phyloP scores from a whole-genome alignment of 2,797 vertebrate species.

The Furcifer pardalis region DNA sequence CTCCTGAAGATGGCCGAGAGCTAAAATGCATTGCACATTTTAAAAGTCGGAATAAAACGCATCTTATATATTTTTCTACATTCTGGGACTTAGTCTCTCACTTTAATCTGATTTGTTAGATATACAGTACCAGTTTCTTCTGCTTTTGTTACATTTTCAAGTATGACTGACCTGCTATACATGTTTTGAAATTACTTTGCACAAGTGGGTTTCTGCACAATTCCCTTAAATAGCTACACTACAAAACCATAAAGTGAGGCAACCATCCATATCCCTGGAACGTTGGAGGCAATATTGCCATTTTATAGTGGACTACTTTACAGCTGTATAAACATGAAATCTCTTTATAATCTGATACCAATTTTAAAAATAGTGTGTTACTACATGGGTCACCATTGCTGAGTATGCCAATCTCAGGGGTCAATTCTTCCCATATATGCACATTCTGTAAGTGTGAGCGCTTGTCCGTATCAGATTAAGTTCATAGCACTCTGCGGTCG shows the following conservation, averaged over 20 bases:
- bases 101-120: too few species aligned
- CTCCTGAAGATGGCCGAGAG: too few species aligned
- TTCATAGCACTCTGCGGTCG: background rate
- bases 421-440: background rate
- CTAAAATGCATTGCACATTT: too few species aligned
- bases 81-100: too few species aligned
- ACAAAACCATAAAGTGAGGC: background rate
- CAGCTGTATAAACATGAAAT: background rate
- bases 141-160: background rate
- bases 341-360: background rate
- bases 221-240: background rate
- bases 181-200: background rate
- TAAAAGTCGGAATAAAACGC: too few species aligned
- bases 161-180: background rate
- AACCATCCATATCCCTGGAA: background rate
- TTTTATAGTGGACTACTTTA: background rate
- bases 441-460: background rate
- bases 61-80: too few species aligned
- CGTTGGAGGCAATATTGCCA: too few species aligned
- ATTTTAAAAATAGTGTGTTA: background rate
- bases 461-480: background rate
- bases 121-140: too few species aligned
- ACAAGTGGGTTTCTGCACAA: background rate
- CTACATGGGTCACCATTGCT: background rate
- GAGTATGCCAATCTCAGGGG: background rate